Percentiles rank a stretch among this genome's conserved stretches.
These are phyloP conservation scores for Sminthurides aquaticus DNA, from an alignment of 2,888 invertebrate species.

Conservation along the genomic window DNA sequence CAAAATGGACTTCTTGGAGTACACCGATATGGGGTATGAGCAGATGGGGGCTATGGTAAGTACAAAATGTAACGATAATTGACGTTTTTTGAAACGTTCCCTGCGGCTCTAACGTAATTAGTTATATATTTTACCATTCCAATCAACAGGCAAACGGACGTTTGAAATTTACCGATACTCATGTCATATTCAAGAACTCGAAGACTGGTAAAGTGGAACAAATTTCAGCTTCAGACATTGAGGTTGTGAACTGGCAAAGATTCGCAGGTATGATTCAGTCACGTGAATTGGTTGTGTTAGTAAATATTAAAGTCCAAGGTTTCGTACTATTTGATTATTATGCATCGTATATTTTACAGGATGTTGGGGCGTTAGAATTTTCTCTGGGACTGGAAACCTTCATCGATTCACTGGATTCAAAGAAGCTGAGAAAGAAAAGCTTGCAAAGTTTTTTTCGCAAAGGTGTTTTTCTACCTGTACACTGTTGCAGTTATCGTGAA, in stretches of 20 bases:
- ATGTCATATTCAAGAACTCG: slow-evolving; percentile 85
- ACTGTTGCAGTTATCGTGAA: no score
- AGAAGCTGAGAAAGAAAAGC: slow-evolving; percentile 83
- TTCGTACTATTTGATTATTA: background rate
- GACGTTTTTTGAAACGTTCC: background rate
- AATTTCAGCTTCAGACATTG: slow-evolving; percentile 74
- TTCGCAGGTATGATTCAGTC: slow-evolving; percentile 60
- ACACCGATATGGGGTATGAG: slow-evolving; percentile 74
- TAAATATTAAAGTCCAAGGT: background rate
- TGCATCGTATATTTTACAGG: background rate
- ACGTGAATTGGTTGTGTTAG: background rate
- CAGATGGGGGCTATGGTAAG: slow-evolving; percentile 80
- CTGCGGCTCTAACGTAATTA: no score
- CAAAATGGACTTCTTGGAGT: slow-evolving; percentile 77
- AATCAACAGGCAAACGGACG: slow-evolving; percentile 87
- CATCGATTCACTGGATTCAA: slow-evolving; percentile 92
- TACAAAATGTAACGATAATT: background rate
- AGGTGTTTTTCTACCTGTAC: no score
- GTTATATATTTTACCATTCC: no score
- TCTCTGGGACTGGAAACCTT: slow-evolving; percentile 78
- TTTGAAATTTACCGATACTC: slow-evolving; percentile 82
- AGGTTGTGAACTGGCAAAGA: slow-evolving; percentile 83
- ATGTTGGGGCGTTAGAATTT: slow-evolving; percentile 76
- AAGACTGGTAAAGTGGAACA: slow-evolving; percentile 96
- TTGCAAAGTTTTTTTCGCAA: slow-evolving; percentile 85